These are phyloP conservation scores for Ophonus ardosiacus DNA, from an alignment of 2,888 invertebrate genomes.

Conservation along the genomic window DNA sequence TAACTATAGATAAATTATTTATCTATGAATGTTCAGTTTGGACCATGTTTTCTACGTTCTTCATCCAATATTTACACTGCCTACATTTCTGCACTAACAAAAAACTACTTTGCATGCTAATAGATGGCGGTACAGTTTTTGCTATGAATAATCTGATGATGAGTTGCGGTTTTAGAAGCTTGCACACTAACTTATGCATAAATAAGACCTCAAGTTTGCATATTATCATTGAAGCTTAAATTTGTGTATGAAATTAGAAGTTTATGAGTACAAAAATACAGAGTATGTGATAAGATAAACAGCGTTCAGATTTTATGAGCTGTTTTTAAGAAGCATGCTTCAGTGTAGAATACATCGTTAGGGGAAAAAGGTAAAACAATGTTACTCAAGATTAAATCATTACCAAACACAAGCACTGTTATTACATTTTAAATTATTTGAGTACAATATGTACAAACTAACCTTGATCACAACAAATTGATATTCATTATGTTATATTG, in stretches of 20 bases:
- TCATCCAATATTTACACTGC: conserved; percentile 25
- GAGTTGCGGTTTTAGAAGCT: conserved; percentile 6
- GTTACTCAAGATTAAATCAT: too few relatives aligned
- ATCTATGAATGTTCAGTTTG: background rate
- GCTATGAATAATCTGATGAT: conserved; percentile 18
- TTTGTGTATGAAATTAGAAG: background rate
- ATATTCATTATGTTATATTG: too few relatives aligned
- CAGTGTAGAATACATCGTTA: too few relatives aligned
- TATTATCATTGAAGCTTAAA: background rate
- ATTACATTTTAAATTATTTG: too few relatives aligned
- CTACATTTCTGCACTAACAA: conserved; percentile 15
- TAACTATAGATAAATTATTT: background rate
- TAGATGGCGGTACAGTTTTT: background rate
- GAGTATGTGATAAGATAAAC: background rate
- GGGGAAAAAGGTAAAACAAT: too few relatives aligned
- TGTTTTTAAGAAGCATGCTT: background rate
- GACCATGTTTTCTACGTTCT: conserved; percentile 7
- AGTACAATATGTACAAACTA: too few relatives aligned
- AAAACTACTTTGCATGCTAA: conserved; percentile 30
- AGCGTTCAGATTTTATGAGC: background rate
- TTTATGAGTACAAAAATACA: background rate
- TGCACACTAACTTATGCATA: background rate
- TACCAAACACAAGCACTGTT: too few relatives aligned
- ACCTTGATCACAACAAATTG: too few relatives aligned
- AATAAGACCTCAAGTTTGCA: background rate